Evolutionary conservation across 2,888 invertebrate species (phyloP).

Genomic region (Athalia cordata): DNA sequence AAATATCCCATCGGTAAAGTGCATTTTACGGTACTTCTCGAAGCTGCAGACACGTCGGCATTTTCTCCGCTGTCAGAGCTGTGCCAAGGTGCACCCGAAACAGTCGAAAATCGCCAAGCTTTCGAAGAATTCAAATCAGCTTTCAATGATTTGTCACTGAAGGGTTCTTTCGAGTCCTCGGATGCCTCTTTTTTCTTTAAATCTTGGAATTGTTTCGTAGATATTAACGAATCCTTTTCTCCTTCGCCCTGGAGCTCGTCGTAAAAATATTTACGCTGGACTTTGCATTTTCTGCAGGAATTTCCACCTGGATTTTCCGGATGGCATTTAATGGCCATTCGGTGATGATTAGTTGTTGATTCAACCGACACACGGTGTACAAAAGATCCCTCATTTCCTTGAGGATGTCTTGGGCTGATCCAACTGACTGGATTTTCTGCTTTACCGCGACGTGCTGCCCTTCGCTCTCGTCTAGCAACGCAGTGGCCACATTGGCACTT

Average conservation of each 20-base stretch:
- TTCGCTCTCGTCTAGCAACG: conserved; percentile 20
- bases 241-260: background rate
- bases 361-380: background rate
- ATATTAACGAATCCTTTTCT: background rate
- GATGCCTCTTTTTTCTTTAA: no score
- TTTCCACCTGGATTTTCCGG: background rate
- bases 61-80: conserved; percentile 50
- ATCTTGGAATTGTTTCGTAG: background rate
- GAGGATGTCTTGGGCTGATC: background rate
- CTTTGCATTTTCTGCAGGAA: background rate
- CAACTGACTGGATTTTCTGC: background rate
- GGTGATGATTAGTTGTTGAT: background rate
- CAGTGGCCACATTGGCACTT: conserved; percentile 8
- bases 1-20: background rate
- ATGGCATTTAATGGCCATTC: conserved; percentile 13
- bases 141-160: background rate
- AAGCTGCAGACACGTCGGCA: conserved; percentile 50
- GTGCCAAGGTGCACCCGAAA: conserved; percentile 24
- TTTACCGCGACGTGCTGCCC: background rate
- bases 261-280: background rate
- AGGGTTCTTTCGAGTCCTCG: background rate
- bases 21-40: conserved; percentile 26
- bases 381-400: background rate
- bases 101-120: background rate
- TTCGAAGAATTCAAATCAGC: conserved; percentile 1